Evolutionary conservation across 2,888 invertebrate genomes (phyloP), one percentile per base, ranked within the genome.

Genomic region (Phorcus lineatus): DNA sequence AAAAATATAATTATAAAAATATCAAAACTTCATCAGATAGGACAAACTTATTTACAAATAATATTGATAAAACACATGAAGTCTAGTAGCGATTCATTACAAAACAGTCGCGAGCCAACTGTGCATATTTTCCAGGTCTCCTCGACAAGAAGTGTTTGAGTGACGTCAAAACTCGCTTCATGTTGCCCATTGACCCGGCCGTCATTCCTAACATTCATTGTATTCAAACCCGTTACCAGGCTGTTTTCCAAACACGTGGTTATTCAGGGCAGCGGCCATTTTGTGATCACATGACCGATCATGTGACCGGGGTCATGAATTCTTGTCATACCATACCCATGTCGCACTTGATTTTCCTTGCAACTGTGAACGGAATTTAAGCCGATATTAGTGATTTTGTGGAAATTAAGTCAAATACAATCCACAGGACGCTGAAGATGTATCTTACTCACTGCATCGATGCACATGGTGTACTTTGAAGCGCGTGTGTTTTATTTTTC

Each of bases 261-360:
- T 31, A 54, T 55, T 31, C 55, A 76, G 53, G 54, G 55, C 76
- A 31, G 76, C 55, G 55, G 76, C 76, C 76, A 76, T 76, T 76
- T 76, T 76, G 54, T 54, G 74, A 74, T 78, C 66, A 67, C 74
- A 36, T 57, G 74, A n/a, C 31, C 55, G 28, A 55, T 79, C 79
- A 79, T 79, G 79, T 79, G 79, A 52, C 53, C 70, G 40, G 31
- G 74, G 74, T 57, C 74, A 74, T 36, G 74, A 79, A 79, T 79
- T 79, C 79, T 74, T 55, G 74, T 55, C 79, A 79, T 79, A 74
- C 79, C 79, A 79, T 36, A 53, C 57, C 47, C 70, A 74, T 79
- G 79, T 79, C 74, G 79, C 76, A 76, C 76, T 74, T 74, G 74
- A 74, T 52, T 74, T 74, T 74, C 74, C 36, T n/a, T 54, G 55